Evolutionary conservation across 1,140 invertebrate genomes (phyloP), one percentile per base, ranked within the genome.

Genomic region (Sarcophaga peregrina): DNA sequence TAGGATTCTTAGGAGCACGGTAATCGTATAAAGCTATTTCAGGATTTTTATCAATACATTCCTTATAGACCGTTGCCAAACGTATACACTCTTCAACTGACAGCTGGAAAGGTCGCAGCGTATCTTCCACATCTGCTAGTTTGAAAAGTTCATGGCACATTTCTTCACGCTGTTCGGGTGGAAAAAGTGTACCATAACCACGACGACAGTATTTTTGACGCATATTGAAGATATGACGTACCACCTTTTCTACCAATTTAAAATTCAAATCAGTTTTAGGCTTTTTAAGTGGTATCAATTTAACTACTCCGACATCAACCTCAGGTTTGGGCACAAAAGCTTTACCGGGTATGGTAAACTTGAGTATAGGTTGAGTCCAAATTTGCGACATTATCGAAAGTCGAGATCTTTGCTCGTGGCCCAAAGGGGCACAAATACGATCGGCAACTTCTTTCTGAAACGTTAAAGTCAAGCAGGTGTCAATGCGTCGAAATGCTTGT

Each of bases 361-460:
- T 94, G 72, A 97, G 92, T 58, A 95, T 88, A 0, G 97, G 96
- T 84, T 95, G 90, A 84, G 97, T 97, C 93, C 96, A 97, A 88
- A 96, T 94, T 91, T 99, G 98, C 87, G 96, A 97, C 95, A 99
- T 98, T 8, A 99, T 92, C 4, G 97, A 99, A 7, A 99, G 90
- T 76, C 98, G 91, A 90, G 96, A 97, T 86, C 98, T 92, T 88
- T 97, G 94, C 13, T 91, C 87, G 73, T 92, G 87, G 54, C 91
- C 87, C 5, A 93, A 91, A 1, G 91, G 90, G 13, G 98, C 97
- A 20, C 95, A 93, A 89, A 99, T 96, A 87, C 98, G 93, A 89
- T 98, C 95, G 2, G 96, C 97, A 0, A 98, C 96, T 93, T 98
- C 96, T 87, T 98, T 95, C 92, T 99, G 99, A 92, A 99, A 99